A percentile compares a stretch with the other conserved stretches of the same genome.
Conservation (phyloP, 2,888 invertebrate genomes). For the Caenorhabditis sp. region DNA sequence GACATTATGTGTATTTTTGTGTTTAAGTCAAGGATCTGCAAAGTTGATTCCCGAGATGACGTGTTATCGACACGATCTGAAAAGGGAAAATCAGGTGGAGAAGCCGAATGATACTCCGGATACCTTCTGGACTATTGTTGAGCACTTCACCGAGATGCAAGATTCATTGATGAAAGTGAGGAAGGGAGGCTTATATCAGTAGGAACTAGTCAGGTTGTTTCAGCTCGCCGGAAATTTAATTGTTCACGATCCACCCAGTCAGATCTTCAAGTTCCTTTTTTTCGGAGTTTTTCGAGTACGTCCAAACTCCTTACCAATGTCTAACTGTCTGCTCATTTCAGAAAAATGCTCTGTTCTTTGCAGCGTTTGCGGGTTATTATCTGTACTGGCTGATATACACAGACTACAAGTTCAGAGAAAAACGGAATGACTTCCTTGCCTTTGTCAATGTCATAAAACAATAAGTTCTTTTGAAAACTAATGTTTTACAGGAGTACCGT, state of each 20-base stretch:
- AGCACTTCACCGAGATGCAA: conserved; percentile 12
- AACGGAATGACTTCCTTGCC: too few relatives aligned
- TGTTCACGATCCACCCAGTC: neutral
- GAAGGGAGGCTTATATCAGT: neutral
- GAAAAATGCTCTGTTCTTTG: too few relatives aligned
- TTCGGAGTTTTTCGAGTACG: conserved; percentile 2
- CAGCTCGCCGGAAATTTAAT: conserved; percentile 19
- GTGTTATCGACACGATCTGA: conserved; percentile 7
- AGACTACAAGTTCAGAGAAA: too few relatives aligned
- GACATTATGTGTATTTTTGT: conserved; percentile 14
- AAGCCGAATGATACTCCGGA: neutral
- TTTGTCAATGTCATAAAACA: too few relatives aligned
- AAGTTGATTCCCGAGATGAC: neutral
- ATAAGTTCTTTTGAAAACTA: too few relatives aligned
- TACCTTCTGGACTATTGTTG: conserved; percentile 18
- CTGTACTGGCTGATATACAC: too few relatives aligned
- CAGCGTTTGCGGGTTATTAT: too few relatives aligned
- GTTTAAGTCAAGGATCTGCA: neutral
- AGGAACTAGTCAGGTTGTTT: neutral
- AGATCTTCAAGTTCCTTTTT: neutral
- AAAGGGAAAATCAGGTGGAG: neutral
- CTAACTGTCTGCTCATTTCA: too few relatives aligned
- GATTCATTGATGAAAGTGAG: neutral
- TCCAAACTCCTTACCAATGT: too few relatives aligned
- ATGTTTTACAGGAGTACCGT: too few relatives aligned